These are phyloP conservation scores for Rousettus leschenaultii DNA, from an alignment of 2,113 vertebrate genomes.

Conservation along the genomic window DNA sequence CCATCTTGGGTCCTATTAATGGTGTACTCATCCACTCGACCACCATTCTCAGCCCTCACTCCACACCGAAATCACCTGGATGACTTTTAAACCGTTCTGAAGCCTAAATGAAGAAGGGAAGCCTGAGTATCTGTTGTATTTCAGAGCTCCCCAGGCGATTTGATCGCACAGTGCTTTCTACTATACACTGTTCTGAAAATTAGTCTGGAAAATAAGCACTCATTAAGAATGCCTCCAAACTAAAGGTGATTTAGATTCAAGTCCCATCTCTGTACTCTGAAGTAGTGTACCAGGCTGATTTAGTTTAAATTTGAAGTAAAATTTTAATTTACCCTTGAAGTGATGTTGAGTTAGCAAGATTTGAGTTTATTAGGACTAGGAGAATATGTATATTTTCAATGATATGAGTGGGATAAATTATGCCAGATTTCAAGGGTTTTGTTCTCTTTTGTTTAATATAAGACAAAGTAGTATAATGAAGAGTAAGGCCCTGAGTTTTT, in stretches of 20 bases:
- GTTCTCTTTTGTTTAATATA: neutral
- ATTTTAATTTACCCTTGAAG: neutral
- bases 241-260: neutral
- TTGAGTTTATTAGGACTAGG: neutral
- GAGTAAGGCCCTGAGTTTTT: neutral
- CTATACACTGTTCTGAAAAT: neutral
- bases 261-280: neutral
- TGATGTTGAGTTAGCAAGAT: constrained; percentile 23
- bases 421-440: neutral
- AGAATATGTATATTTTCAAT: neutral
- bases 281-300: neutral
- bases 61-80: too few relatives aligned
- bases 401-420: neutral
- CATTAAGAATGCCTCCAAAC: neutral
- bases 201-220: neutral
- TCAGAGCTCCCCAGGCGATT: neutral
- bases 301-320: constrained; percentile 43
- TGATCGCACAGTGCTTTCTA: neutral
- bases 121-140: neutral
- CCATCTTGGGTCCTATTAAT: neutral
- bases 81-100: neutral
- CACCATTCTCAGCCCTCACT: neutral
- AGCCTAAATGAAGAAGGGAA: neutral
- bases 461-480: neutral
- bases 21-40: too few relatives aligned